Base-by-base conservation (phyloP, 2,888 invertebrate species). In the Melinaea marsaeus region DNA sequence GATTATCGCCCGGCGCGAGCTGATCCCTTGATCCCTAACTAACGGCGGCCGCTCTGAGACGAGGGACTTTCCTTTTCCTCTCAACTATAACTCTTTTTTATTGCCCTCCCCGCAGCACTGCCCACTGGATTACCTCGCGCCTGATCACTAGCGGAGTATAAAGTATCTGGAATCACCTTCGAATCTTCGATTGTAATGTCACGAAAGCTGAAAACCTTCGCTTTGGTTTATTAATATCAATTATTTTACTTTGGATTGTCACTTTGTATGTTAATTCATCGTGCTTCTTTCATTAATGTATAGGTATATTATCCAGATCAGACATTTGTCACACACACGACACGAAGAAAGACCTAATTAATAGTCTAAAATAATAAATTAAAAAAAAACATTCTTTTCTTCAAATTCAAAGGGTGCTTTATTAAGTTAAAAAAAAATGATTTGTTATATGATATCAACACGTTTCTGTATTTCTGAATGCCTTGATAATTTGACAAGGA, bases 31-130 rank as follows among this genome's bases (percentile, higher is more conserved):
- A 90, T 87, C 90, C 89, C 78, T 80, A 85, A 88, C 88, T 89
- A 89, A 88, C 88, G 88, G 87, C 81, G 74, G 76, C 75, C 73
- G 73, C 75, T 75, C 77, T 72, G 79, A 81, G 85, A 83, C 83
- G 77, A 76, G 79, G 75, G 86, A 89, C 89, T 89, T 89, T 88
- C 88, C 86, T 89, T 89, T 89, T 89, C 89, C 86, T 85, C 83
- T 79, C 72, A 84, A 88, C 90, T 88, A 91, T 91, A 91, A 91
- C 91, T 91, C 91, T 91, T 91, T 90, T 91, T 91, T 91, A 91
- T 91, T 90, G 88, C 89, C 78, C 75, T 73, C 75, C 78, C 78
- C 83, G 81, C 85, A 81, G 76, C 76, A 69, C 77, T 77, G 80
- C 81, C 82, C 82, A 87, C 84, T 90, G 89, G 90, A 90, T 90